These are phyloP conservation scores for Poliocrania exsul DNA, from an alignment of 2,797 vertebrate species.

Conservation along the genomic window DNA sequence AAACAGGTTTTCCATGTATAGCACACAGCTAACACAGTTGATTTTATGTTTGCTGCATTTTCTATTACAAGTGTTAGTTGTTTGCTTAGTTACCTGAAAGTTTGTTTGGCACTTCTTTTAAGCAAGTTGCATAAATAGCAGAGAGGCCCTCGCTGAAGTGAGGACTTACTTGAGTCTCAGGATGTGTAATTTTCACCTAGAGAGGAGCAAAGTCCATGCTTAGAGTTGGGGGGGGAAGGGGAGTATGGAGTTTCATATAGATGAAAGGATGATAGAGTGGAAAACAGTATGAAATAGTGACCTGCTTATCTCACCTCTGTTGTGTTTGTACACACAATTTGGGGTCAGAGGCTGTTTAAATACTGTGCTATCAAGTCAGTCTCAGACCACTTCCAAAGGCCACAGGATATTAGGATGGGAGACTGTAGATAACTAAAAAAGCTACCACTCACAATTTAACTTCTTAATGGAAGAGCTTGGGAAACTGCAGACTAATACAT, in stretches of 20 bases:
- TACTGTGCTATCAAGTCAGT: not conserved
- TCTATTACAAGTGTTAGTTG: not conserved
- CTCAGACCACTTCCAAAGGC: not conserved
- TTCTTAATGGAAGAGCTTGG: not conserved
- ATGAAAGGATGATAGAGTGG: not conserved
- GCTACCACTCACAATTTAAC: not conserved
- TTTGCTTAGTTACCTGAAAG: not conserved
- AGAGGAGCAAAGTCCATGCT: not conserved
- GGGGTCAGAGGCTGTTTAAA: not conserved
- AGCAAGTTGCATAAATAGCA: not conserved
- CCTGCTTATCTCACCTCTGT: not conserved
- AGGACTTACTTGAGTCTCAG: not conserved
- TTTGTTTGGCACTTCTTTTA: not conserved
- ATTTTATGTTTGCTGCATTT: not conserved
- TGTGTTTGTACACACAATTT: not conserved
- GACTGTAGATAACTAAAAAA: not conserved
- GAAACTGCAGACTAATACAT: not conserved
- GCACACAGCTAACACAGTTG: not conserved
- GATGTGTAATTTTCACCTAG: not conserved
- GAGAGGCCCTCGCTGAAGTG: not conserved
- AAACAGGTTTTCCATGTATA: not conserved
- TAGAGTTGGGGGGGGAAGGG: not conserved
- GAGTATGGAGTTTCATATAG: not conserved
- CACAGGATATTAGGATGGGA: not conserved
- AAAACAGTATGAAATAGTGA: not conserved